Evolutionary conservation across 2,888 invertebrate species (phyloP).

Genomic region (Synergus laeviventris): DNA sequence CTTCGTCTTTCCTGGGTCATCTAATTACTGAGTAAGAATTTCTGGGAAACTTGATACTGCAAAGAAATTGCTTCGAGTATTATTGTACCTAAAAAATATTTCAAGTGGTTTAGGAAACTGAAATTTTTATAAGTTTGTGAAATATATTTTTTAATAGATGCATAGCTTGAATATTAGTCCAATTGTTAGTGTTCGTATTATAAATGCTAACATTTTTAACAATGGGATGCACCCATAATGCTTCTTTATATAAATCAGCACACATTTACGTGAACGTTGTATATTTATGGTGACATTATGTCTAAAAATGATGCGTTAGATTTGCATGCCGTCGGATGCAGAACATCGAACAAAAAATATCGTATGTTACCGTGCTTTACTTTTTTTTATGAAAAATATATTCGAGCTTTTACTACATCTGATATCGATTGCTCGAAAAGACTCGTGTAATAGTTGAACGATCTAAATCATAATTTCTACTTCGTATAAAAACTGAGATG

Average conservation of each 20-base stretch:
- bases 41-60: neutral
- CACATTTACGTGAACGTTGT: neutral
- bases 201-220: neutral
- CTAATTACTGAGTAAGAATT: slow-evolving; percentile 15
- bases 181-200: neutral
- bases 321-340: neutral
- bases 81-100: neutral
- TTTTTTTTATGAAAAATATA: neutral
- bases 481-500: too few relatives aligned
- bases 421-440: neutral
- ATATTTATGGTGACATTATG: neutral
- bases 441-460: too few relatives aligned
- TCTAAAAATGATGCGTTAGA: neutral
- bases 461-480: too few relatives aligned
- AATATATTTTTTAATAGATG: neutral
- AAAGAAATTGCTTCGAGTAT: neutral
- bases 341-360: neutral
- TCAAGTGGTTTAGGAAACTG: neutral
- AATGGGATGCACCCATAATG: neutral
- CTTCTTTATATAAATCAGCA: neutral
- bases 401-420: neutral
- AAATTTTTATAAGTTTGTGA: neutral
- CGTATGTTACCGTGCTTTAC: neutral
- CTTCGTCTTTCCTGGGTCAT: slow-evolving; percentile 5
- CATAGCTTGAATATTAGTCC: neutral